These are phyloP conservation scores for Polia nebulosa DNA, from an alignment of 2,888 invertebrate species.

Conservation along the genomic window DNA sequence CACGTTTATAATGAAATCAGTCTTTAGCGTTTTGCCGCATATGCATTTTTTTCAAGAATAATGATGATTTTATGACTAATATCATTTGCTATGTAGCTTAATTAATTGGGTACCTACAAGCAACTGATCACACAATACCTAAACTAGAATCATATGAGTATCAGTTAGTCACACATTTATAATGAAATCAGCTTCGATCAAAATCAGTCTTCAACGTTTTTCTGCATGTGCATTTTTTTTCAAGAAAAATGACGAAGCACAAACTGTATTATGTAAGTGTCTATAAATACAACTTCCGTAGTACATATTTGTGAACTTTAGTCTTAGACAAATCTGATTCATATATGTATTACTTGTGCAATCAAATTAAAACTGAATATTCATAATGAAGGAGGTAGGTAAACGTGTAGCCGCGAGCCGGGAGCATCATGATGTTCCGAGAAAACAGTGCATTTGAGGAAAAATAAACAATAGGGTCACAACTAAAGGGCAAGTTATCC, in stretches of 20 bases:
- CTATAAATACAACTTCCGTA: slow-evolving; percentile 32
- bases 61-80: slow-evolving; percentile 13
- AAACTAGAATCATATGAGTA: background rate
- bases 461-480: slow-evolving; percentile 19
- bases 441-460: slow-evolving; percentile 51
- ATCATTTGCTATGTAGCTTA: background rate
- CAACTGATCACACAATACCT: too few relatives aligned
- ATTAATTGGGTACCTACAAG: too few relatives aligned
- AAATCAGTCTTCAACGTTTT: background rate
- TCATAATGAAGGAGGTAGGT: slow-evolving; percentile 29
- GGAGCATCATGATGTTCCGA: slow-evolving; percentile 35
- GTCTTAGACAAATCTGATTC: slow-evolving; percentile 38
- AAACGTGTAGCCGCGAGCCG: background rate
- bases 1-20: background rate
- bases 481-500: background rate
- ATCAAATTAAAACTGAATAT: slow-evolving; percentile 21
- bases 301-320: slow-evolving; percentile 36
- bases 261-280: slow-evolving; percentile 10
- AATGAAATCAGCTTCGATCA: background rate
- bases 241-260: slow-evolving; percentile 22
- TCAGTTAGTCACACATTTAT: background rate
- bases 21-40: slow-evolving; percentile 1
- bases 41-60: slow-evolving; percentile 18
- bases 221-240: slow-evolving; percentile 15
- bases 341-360: too few relatives aligned